Conservation (phyloP, 2,797 vertebrate species). For the Sebastes matsubarae region DNA sequence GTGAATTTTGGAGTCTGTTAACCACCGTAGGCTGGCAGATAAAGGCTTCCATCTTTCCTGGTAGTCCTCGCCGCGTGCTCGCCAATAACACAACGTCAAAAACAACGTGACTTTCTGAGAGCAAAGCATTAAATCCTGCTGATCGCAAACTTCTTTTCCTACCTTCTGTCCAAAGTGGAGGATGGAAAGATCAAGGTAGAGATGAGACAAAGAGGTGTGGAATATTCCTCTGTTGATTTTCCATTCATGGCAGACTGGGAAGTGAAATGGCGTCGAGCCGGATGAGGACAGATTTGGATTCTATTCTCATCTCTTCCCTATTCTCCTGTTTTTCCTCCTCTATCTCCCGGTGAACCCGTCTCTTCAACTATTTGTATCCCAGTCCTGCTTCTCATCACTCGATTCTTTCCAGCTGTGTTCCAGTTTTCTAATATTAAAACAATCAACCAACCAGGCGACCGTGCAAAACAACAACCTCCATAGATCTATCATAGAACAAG, state of each 20-base stretch:
- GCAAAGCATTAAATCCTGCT: neutral
- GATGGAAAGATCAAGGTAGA: conserved; percentile 37
- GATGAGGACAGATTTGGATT: neutral
- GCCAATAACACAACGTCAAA: conserved; percentile 14
- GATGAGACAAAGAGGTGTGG: conserved; percentile 24
- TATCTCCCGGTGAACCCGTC: neutral
- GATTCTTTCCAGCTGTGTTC: conserved; percentile 4
- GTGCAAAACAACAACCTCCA: neutral
- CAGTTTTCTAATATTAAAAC: neutral
- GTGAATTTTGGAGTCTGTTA: conserved; percentile 23
- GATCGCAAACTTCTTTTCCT: conserved; percentile 23
- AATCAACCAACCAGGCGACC: neutral
- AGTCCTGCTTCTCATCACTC: neutral
- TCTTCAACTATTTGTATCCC: neutral
- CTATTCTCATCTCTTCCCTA: conserved; percentile 50
- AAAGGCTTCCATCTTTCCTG: conserved; percentile 1
- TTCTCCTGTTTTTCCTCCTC: neutral
- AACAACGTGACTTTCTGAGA: conserved; percentile 13
- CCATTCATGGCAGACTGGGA: conserved; percentile 44
- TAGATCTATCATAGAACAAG: neutral
- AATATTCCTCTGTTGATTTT: conserved; percentile 55
- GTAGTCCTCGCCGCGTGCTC: neutral
- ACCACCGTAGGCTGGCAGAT: conserved; percentile 1
- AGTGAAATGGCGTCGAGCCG: conserved; percentile 9
- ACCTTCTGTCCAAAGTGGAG: conserved; percentile 19